Base-by-base conservation (phyloP, 2,113 vertebrate species). In the Rhabdornis inornatus region DNA sequence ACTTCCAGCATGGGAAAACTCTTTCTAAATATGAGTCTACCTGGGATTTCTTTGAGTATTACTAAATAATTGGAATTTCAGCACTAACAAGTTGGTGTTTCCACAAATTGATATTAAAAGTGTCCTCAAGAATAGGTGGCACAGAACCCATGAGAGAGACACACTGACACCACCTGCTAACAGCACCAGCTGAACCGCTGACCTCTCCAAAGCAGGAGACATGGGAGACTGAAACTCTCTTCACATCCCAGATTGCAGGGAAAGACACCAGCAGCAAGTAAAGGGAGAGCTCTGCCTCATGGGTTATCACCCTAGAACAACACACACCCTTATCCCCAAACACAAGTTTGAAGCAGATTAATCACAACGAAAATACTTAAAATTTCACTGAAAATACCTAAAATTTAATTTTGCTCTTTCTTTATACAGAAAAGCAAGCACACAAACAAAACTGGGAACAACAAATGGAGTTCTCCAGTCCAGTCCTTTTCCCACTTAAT, bases 61-160 rank as follows among this genome's bases (percentile, higher is more conserved):
- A 52, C 47, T n/a, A 72, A 76, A 50, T 21, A 19, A 19, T 2
- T n/a, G 49, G 57, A 28, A 71, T 75, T 33, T 42, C 30, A 9
- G 14, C 7, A 13, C 53, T 35, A 55, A 53, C 10, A 20, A 63
- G 44, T 22, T 21, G 14, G 24, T 11, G 17, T 37, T 71, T 59
- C n/a, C n/a, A 55, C 15, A 31, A 57, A 40, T 3, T 39, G 27
- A 17, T 27, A 27, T 21, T 13, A 13, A 11, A 42, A 37, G 31
- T 20, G 37, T 35, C 45, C 49, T 66, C 27, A 13, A 30, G 77
- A 69, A 27, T 0, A 18, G 42, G 33, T 22, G n/a, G 42, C 49
- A 30, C 40, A 4, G 61, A 15, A 15, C 24, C 19, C 2, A 2
- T 0, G 1, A 8, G 3, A 24, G 27, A 56, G 65, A 61, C 5